Conservation (phyloP, 2,113 vertebrate species). For the Gymnogyps californianus region DNA sequence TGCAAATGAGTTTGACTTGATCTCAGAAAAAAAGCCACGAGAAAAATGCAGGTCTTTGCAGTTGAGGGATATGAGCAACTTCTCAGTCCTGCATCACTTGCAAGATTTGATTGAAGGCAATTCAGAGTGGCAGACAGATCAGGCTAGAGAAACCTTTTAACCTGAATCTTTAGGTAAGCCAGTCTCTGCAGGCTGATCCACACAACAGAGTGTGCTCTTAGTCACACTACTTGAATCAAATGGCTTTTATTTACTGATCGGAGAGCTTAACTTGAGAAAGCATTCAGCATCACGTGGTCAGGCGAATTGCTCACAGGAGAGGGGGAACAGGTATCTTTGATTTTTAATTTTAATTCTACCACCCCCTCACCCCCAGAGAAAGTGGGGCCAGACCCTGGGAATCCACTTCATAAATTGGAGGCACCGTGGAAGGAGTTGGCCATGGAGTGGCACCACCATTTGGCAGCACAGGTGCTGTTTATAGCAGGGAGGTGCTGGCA, state of each 20-base stretch:
- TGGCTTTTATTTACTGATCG: neutral
- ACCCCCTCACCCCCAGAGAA: neutral
- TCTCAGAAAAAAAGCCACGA: neutral
- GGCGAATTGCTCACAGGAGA: neutral
- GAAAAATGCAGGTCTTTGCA: neutral
- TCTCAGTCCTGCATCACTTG: neutral
- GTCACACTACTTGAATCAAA: neutral
- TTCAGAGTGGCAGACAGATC: neutral
- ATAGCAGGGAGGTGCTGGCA: neutral
- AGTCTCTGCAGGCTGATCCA: neutral
- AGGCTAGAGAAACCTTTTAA: neutral
- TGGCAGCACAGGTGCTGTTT: slow-evolving; percentile 71
- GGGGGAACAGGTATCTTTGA: neutral
- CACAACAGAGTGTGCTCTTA: neutral
- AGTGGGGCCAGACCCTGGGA: neutral
- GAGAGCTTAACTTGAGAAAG: neutral
- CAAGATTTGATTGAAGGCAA: neutral
- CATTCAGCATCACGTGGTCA: neutral
- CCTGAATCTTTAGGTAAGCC: neutral
- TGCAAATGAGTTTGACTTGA: neutral
- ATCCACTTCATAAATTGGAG: neutral
- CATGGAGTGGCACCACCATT: neutral
- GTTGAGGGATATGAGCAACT: neutral
- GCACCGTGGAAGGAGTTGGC: neutral
- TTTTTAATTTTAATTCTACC: neutral